Evolutionary conservation across 2,113 vertebrate genomes (phyloP).

Genomic region (Calyptommatus sinebrachiatus): DNA sequence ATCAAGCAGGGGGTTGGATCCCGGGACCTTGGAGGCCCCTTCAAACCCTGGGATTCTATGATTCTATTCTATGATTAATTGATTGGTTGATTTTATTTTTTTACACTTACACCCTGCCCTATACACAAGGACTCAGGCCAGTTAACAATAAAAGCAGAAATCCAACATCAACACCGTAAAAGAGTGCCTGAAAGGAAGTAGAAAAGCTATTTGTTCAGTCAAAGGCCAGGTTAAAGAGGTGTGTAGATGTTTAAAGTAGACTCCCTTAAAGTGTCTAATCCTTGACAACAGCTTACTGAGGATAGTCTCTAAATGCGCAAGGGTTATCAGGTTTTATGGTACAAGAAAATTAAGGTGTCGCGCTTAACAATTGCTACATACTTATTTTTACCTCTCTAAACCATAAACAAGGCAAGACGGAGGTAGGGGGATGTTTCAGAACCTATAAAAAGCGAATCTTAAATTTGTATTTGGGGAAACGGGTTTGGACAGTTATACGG

Average conservation of each 20-base stretch:
- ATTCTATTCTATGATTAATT: no score
- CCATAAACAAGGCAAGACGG: constrained; percentile 28
- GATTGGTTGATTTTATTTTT: no score
- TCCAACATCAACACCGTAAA: no score
- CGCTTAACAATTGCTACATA: constrained; percentile 13
- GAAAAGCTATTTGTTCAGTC: no score
- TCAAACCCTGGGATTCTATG: no score
- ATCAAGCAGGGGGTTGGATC: no score
- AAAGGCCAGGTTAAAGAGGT: constrained; percentile 5
- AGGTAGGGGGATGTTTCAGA: constrained; percentile 14
- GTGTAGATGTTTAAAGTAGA: constrained; percentile 37
- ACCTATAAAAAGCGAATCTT: not conserved
- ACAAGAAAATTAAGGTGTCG: constrained; percentile 38
- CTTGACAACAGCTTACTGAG: constrained; percentile 39
- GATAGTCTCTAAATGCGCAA: constrained; percentile 33
- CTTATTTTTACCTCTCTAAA: constrained; percentile 39
- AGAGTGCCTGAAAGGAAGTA: no score
- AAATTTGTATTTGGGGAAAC: not conserved
- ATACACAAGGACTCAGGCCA: no score
- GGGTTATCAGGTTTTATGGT: constrained; percentile 36
- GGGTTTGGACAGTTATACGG: not conserved
- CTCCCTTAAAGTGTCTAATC: constrained; percentile 41
- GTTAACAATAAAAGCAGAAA: no score
- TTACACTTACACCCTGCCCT: no score
- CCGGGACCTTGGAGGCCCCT: no score